Conservation (phyloP, 2,888 invertebrate species). For the Dryococelus australis region DNA sequence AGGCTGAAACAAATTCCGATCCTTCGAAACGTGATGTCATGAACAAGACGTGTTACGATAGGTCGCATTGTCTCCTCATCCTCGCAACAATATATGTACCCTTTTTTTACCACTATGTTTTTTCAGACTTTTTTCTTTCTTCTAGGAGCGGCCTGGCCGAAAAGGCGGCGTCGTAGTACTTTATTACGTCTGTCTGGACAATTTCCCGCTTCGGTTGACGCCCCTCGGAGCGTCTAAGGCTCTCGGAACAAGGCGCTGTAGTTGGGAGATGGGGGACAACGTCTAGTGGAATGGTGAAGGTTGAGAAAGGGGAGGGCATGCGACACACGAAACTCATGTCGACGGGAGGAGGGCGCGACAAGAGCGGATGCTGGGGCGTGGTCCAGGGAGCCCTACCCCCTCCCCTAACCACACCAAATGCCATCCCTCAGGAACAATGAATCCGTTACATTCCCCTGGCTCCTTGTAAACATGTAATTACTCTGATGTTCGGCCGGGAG, state of each 20-base stretch:
- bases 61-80: constrained; percentile 8
- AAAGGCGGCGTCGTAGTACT: neutral
- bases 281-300: no score
- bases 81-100: neutral
- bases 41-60: constrained; percentile 16
- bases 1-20: neutral
- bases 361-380: neutral
- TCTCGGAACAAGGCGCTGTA: neutral
- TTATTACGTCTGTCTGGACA: constrained; percentile 7
- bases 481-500: neutral
- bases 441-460: neutral
- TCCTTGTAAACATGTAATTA: constrained; percentile 5
- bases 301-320: neutral
- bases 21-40: neutral
- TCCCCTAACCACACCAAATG: neutral
- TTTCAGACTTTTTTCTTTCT: neutral
- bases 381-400: neutral
- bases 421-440: neutral
- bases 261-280: neutral
- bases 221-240: neutral
- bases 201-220: neutral
- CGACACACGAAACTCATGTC: constrained; percentile 3
- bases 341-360: neutral
- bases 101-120: neutral
- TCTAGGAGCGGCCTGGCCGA: neutral